A percentile compares a stretch with the other conserved stretches of the same genome.
Conservation (phyloP, 2,888 invertebrate genomes). For the Cremastinae sp. region DNA sequence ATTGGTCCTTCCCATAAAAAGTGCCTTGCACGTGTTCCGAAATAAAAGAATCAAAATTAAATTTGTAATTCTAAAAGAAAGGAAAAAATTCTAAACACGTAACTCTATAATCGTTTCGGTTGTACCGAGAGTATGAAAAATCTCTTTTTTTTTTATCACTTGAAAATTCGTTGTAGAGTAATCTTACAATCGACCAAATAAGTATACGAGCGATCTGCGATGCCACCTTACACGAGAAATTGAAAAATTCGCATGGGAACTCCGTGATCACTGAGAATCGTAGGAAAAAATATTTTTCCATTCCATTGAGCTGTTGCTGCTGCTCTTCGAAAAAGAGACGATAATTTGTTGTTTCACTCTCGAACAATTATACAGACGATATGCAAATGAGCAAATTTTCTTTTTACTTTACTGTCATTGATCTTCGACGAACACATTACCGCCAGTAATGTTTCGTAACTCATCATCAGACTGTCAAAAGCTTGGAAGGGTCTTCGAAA, state of each 20-base stretch:
- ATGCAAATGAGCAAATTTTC: not conserved
- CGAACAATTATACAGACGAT: too few relatives aligned
- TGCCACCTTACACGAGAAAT: constrained; percentile 69
- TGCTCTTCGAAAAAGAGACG: constrained; percentile 72
- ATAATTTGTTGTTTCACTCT: constrained; percentile 41
- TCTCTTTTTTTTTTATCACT: constrained; percentile 62
- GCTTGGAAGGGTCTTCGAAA: constrained; percentile 43
- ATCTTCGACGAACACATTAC: constrained; percentile 3
- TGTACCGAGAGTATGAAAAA: constrained; percentile 19
- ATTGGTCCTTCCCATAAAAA: constrained; percentile 69
- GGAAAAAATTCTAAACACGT: constrained; percentile 4
- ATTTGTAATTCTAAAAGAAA: constrained; percentile 14
- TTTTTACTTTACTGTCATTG: not conserved
- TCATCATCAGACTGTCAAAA: constrained; percentile 40
- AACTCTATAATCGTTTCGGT: constrained; percentile 37
- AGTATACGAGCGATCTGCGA: constrained; percentile 73
- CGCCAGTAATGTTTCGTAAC: constrained; percentile 18
- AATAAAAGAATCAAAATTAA: constrained; percentile 13
- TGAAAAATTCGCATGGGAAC: constrained; percentile 68
- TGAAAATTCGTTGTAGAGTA: constrained; percentile 77
- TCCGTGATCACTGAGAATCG: constrained; percentile 69
- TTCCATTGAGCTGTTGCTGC: constrained; percentile 73
- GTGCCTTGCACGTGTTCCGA: constrained; percentile 78
- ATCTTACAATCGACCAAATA: constrained; percentile 76
- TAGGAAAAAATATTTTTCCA: constrained; percentile 70